Percentiles rank a stretch among this genome's conserved stretches.
phyloP scores from a whole-genome alignment of 2,888 invertebrate species.

The Dysmachus trigonus region DNA sequence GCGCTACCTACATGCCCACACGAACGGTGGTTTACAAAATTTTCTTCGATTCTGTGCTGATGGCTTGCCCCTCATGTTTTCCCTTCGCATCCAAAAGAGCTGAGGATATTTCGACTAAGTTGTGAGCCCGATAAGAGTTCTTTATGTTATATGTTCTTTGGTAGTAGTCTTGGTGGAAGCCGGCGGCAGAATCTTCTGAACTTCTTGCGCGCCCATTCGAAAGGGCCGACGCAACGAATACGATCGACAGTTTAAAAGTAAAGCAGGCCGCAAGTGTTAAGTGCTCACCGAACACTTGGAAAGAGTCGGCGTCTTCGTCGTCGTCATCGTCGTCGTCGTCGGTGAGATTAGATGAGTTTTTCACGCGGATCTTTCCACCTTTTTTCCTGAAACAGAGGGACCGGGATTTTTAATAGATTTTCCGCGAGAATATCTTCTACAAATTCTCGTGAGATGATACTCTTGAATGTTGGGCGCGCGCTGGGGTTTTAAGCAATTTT shows the following conservation, averaged over 20 bases:
- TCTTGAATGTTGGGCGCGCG: neutral
- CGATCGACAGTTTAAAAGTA: neutral
- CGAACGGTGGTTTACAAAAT: too few relatives aligned
- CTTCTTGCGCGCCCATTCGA: neutral
- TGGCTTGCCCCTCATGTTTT: too few relatives aligned
- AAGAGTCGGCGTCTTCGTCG: too few relatives aligned
- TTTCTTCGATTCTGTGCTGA: too few relatives aligned
- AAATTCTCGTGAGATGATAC: constrained; percentile 30
- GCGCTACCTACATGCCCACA: too few relatives aligned
- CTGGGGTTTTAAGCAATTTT: constrained; percentile 16
- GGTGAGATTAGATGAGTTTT: constrained; percentile 20
- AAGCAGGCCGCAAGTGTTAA: constrained; percentile 16
- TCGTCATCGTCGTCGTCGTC: too few relatives aligned
- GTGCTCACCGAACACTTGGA: constrained; percentile 13
- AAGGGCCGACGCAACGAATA: neutral
- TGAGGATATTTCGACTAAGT: too few relatives aligned
- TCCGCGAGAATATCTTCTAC: constrained; percentile 18
- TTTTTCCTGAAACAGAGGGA: neutral
- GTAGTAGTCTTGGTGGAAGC: too few relatives aligned
- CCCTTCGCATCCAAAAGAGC: too few relatives aligned
- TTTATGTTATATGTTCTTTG: too few relatives aligned
- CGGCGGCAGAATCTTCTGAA: neutral
- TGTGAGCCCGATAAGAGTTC: too few relatives aligned
- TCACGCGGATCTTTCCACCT: neutral
- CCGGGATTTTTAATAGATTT: constrained; percentile 26